Evolutionary conservation across 2,888 invertebrate species (phyloP), one percentile per base, ranked within the genome.

Genomic region (Tuberolachnus salignus): DNA sequence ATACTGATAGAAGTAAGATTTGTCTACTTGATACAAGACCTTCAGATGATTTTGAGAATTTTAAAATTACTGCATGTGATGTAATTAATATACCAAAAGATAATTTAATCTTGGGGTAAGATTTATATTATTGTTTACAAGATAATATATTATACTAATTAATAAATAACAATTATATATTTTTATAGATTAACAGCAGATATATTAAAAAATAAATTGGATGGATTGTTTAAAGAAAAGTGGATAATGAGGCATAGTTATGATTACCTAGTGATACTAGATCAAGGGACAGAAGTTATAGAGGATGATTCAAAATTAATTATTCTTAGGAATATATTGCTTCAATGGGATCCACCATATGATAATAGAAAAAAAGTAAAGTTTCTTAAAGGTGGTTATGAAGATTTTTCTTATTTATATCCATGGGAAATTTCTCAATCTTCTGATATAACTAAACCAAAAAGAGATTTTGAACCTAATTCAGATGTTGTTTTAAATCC

Each of bases 51-150:
- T 78, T 78, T 51, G 8, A 67, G n/a, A 55, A 78, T 34, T 49
- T 3, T 11, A 66, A 49, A 69, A 78, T 78, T 8, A 78, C 11
- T 49, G 44, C 57, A 4, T 78, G 75, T 67, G 74, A 75, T 75
- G 57, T 78, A 23, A 78, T 78, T 46, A 78, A 78, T 67, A 67
- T 78, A 57, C 75, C 75, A 78, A 78, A 78, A 69, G 75, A 78
- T 13, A 11, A 67, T 44, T 69, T 78, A 78, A 9, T 21, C 67
- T 21, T 21, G 16, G 75, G 67, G 75, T 78, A 67, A 34, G n/a
- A 34, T n/a, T 3, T 34, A 34, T 11, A 73, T 42, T 6, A 13
- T 34, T 44, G n/a, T 57, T 23, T 42, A 13, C 11, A 14, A 6
- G 19, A 10, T 73, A 71, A 49, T 51, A 49, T 51, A 16, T 63